Conservation (phyloP, 2,797 vertebrate species). For the Trachops cirrhosus region DNA sequence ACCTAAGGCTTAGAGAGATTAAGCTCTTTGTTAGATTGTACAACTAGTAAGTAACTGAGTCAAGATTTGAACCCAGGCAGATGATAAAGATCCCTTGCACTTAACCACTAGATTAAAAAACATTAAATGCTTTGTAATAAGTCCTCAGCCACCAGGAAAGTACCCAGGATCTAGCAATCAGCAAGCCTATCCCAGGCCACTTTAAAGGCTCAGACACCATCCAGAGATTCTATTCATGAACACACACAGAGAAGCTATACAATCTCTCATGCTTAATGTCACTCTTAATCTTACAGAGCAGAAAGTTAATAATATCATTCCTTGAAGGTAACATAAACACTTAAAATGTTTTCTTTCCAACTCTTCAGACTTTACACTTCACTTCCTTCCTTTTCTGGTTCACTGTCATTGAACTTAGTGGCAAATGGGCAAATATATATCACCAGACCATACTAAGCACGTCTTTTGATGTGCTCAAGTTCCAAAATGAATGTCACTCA, state of each 20-base stretch:
- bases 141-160: background rate
- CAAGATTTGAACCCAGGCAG: background rate
- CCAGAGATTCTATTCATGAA: background rate
- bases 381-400: constrained; percentile 63
- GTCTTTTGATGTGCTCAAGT: constrained; percentile 62
- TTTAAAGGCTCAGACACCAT: background rate
- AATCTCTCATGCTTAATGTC: constrained; percentile 24
- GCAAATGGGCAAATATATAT: constrained; percentile 65
- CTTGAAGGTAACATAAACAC: constrained; percentile 60
- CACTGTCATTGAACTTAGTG: constrained; percentile 53
- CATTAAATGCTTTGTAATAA: background rate
- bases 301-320: constrained; percentile 60
- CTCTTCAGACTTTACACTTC: constrained; percentile 53
- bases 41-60: background rate
- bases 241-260: background rate
- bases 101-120: background rate
- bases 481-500: constrained; percentile 63
- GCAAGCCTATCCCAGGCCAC: background rate
- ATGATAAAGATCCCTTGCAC: background rate
- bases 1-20: background rate
- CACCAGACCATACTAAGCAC: constrained; percentile 45
- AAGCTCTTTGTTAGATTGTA: background rate
- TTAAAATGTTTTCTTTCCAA: constrained; percentile 59
- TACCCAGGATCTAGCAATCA: background rate
- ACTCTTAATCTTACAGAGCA: constrained; percentile 55